Percentiles rank a stretch among this genome's conserved stretches.
Conservation (phyloP, 92 coral and sea anemone genomes). For the Galaxea fascicularis region DNA sequence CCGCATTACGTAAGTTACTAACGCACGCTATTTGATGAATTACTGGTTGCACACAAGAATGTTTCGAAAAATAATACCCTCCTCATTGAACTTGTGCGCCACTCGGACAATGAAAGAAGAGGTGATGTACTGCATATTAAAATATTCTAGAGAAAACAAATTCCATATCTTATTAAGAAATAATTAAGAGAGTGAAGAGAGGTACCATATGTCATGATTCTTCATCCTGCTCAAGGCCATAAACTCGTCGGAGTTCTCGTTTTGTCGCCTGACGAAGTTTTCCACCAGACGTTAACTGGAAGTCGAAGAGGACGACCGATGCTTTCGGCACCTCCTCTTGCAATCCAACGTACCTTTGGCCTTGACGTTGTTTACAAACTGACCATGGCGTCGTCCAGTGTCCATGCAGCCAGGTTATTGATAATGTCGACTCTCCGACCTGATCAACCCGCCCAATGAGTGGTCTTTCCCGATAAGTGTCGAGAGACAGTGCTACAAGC, state of each 20-base stretch:
- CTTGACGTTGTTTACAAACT: conserved; percentile 33
- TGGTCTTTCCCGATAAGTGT: too few relatives aligned
- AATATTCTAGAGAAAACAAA: too few relatives aligned
- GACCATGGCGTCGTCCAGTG: conserved; percentile 52
- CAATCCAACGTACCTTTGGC: conserved; percentile 33
- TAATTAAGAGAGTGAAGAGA: too few relatives aligned
- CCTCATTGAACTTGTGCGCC: too few relatives aligned
- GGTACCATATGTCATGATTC: too few relatives aligned
- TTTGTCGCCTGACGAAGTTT: conserved; percentile 28
- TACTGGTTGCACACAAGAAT: too few relatives aligned
- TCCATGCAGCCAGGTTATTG: conserved; percentile 41
- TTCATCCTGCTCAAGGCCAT: conserved; percentile 32
- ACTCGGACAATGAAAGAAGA: too few relatives aligned
- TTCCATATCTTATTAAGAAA: too few relatives aligned
- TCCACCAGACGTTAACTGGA: conserved; percentile 26
- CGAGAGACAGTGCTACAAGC: conserved; percentile 49
- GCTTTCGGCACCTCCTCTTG: conserved; percentile 19
- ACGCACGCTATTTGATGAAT: too few relatives aligned
- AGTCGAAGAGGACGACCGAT: conserved; percentile 36
- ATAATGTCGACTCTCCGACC: background rate
- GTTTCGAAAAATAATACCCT: too few relatives aligned
- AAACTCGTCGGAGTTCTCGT: conserved; percentile 20
- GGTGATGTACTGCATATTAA: too few relatives aligned
- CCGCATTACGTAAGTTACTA: too few relatives aligned
- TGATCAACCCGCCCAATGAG: conserved; percentile 17